Percentiles rank a stretch among this genome's conserved stretches.
Evolutionary conservation across 2,888 invertebrate genomes (phyloP).

Genomic region (Mythimna vitellina): DNA sequence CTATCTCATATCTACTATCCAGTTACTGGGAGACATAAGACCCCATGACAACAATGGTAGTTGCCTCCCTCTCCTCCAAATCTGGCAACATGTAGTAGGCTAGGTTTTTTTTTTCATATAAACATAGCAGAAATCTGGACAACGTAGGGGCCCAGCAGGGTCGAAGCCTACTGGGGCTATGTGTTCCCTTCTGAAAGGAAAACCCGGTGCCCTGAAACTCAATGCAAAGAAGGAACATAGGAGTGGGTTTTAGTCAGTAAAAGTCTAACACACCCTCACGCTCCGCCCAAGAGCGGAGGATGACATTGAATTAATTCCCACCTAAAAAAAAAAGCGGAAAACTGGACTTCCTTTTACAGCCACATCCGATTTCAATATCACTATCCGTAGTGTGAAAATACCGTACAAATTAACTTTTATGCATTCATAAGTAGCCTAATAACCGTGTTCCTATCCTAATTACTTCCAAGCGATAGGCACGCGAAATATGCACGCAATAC

Average conservation of each 20-base stretch:
- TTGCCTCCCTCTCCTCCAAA: not conserved
- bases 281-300: too few relatives aligned
- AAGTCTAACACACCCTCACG: too few relatives aligned
- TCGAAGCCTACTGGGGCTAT: too few relatives aligned
- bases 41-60: not conserved
- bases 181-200: too few relatives aligned
- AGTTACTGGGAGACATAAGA: not conserved
- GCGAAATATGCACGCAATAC: constrained; percentile 46
- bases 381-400: constrained; percentile 5
- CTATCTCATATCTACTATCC: not conserved
- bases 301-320: too few relatives aligned
- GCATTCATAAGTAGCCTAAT: constrained; percentile 38
- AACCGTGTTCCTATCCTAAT: constrained; percentile 39
- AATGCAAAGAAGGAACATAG: too few relatives aligned
- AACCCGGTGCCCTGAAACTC: too few relatives aligned
- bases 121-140: too few relatives aligned
- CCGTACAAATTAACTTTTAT: constrained; percentile 19
- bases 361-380: constrained; percentile 10
- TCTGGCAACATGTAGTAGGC: not conserved
- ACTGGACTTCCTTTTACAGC: not conserved
- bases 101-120: too few relatives aligned
- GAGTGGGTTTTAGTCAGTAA: too few relatives aligned
- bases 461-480: constrained; percentile 47
- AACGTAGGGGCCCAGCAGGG: too few relatives aligned
- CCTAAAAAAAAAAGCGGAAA: not conserved